Base-by-base conservation (phyloP, 1,140 invertebrate genomes). In the Aphidius gifuensis region DNA sequence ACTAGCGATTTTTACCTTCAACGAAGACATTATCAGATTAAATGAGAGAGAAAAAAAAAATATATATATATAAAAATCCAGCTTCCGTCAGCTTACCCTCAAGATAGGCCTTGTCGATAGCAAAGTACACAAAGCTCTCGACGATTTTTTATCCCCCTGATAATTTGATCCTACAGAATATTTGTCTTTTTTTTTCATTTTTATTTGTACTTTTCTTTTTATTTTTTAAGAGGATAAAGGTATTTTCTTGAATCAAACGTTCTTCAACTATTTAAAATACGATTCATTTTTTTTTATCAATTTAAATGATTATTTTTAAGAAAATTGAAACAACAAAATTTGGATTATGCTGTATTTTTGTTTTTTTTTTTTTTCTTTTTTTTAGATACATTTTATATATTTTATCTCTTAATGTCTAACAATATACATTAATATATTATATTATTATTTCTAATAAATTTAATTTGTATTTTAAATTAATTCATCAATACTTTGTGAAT, bases 61-160 rank as follows among this genome's bases (percentile, higher is more conserved):
- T 21, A 23, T 23, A 6, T 50, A 7, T 50, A 8, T 23, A 16
- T 23, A 16, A 32, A 32, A 32, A 32, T 49, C 6, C 3, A 49
- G 48, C 11, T 49, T n/a, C 48, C 11, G 6, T 49, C n/a, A 9
- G 11, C n/a, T 49, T 21, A 49, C 21, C 48, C 48, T 49, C 48
- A 49, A 6, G 21, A 49, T 49, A 49, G 48, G 11, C n/a, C 48
- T 49, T 21, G 11, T 49, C 21, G 48, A 49, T 49, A 11, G 42
- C 39, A 11, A 32, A 11, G 44, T 40, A 57, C 23, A n/a, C 44
- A 9, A 21, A 16, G 39, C 39, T 39, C 39, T 56, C 40, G 16
- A 16, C n/a, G 45, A 58, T 58, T 58, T 47, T 47, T 46, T 38
- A 32, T 23, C 43, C 50, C 50, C 4, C 9, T 40, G 50, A 32